A percentile compares a stretch with the other conserved stretches of the same genome.
Evolutionary conservation across 1,140 invertebrate genomes (phyloP).

Genomic region (Solen grandis): DNA sequence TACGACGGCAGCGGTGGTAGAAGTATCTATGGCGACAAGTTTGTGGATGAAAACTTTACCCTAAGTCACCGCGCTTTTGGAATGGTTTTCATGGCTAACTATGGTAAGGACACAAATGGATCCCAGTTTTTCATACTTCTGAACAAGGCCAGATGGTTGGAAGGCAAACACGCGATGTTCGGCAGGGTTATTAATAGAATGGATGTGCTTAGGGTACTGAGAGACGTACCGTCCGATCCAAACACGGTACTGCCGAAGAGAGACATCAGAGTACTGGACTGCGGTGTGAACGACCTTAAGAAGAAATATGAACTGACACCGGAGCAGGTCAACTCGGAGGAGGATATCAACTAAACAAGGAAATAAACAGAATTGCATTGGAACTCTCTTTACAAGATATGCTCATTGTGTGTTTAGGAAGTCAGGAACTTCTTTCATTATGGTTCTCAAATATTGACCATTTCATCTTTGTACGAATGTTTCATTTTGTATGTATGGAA

Average conservation of each 20-base stretch:
- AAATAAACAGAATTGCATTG: no score
- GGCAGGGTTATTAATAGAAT: conserved; percentile 87
- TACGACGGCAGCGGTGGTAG: no score
- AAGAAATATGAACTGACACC: conserved; percentile 68
- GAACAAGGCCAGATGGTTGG: conserved; percentile 95
- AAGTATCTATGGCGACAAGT: no score
- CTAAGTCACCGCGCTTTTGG: conserved; percentile 70
- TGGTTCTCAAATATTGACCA: no score
- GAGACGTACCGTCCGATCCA: conserved; percentile 59
- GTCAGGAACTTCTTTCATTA: no score
- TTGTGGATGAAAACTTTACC: conserved; percentile 74
- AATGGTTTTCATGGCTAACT: conserved; percentile 77
- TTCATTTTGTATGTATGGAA: no score
- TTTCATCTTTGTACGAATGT: no score
- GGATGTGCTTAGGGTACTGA: conserved; percentile 65
- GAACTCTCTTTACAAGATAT: no score
- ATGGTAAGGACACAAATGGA: conserved; percentile 76
- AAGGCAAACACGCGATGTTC: conserved; percentile 95
- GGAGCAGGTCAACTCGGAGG: conserved; percentile 36
- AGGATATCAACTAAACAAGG: no score
- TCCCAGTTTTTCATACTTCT: conserved; percentile 86
- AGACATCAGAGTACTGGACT: conserved; percentile 66
- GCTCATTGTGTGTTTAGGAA: no score
- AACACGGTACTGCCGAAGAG: conserved; percentile 62
- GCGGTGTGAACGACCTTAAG: conserved; percentile 58